Conservation (phyloP, 37 sponge, comb jelly and placozoan species). For the Amphimedon queenslandica region DNA sequence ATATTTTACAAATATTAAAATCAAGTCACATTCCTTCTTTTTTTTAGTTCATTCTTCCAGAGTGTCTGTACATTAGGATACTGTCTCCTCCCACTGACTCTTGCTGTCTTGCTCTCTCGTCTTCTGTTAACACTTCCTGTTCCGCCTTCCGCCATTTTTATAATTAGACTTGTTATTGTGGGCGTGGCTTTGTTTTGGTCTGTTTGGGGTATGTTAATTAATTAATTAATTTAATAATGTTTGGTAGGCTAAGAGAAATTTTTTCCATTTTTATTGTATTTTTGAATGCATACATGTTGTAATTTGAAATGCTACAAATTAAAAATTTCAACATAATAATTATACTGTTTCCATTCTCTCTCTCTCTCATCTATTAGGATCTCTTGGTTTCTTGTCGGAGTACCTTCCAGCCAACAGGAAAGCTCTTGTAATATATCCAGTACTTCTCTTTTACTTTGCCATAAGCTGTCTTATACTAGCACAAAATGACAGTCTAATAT, state of each 20-base stretch:
- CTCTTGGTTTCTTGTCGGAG: slow-evolving; percentile 68
- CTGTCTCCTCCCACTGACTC: slow-evolving; percentile 78
- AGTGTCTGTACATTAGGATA: slow-evolving; percentile 90
- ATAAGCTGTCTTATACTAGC: slow-evolving; percentile 65
- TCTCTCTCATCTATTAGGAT: slow-evolving; percentile 31
- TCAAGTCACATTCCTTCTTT: background rate
- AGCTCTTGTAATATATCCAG: slow-evolving; percentile 72
- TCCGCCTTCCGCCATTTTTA: background rate
- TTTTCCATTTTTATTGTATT: too few relatives aligned
- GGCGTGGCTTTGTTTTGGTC: slow-evolving; percentile 53
- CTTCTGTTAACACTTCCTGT: slow-evolving; percentile 24
- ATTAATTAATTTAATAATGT: background rate
- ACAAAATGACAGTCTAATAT: slow-evolving; percentile 13
- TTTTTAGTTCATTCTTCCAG: slow-evolving; percentile 90
- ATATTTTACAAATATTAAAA: background rate
- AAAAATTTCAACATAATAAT: too few relatives aligned
- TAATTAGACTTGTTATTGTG: slow-evolving; percentile 18
- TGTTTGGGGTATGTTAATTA: slow-evolving; percentile 41
- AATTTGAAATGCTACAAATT: too few relatives aligned
- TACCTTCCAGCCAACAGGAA: slow-evolving; percentile 59
- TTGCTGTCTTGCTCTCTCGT: slow-evolving; percentile 51
- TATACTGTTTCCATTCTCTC: too few relatives aligned
- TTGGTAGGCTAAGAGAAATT: too few relatives aligned
- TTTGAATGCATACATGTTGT: too few relatives aligned
- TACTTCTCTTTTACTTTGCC: slow-evolving; percentile 76